Evolutionary conservation across 2,113 vertebrate species (phyloP).

Genomic region (Athene noctua): DNA sequence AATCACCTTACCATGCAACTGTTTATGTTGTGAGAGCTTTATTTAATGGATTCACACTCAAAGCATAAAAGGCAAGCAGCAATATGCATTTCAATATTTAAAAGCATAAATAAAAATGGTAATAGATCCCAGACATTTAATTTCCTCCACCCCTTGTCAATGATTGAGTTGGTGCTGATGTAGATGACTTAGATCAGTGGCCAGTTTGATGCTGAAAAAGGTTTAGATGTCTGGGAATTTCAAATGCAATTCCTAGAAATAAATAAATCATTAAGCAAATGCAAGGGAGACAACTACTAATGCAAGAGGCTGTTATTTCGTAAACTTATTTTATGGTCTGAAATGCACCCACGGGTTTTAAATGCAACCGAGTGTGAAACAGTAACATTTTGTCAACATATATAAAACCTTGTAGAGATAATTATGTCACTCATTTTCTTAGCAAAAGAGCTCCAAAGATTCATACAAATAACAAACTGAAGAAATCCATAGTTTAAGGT

Average conservation of each 20-base stretch:
- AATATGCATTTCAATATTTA: slow-evolving; percentile 36
- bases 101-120: slow-evolving; percentile 60
- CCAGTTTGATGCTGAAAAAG: slow-evolving; percentile 31
- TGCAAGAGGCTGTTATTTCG: background rate
- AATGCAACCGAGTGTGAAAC: background rate
- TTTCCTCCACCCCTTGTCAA: slow-evolving; percentile 31
- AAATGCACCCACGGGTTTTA: slow-evolving; percentile 28
- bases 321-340: background rate
- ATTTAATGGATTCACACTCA: slow-evolving; percentile 20
- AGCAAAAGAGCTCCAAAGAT: background rate
- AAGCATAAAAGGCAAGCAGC: background rate
- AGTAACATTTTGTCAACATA: slow-evolving; percentile 16
- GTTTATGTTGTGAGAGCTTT: background rate
- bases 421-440: slow-evolving; percentile 7
- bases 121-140: slow-evolving; percentile 58
- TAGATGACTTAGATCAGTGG: slow-evolving; percentile 25
- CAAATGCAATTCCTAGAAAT: slow-evolving; percentile 33
- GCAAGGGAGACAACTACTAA: background rate
- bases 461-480: background rate
- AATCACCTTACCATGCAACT: background rate
- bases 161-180: slow-evolving; percentile 31
- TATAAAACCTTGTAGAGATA: background rate
- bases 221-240: slow-evolving; percentile 32
- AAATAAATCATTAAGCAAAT: slow-evolving; percentile 31
- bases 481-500: background rate